Conservation (phyloP, 2,113 vertebrate species). For the Dissostichus mawsoni region DNA sequence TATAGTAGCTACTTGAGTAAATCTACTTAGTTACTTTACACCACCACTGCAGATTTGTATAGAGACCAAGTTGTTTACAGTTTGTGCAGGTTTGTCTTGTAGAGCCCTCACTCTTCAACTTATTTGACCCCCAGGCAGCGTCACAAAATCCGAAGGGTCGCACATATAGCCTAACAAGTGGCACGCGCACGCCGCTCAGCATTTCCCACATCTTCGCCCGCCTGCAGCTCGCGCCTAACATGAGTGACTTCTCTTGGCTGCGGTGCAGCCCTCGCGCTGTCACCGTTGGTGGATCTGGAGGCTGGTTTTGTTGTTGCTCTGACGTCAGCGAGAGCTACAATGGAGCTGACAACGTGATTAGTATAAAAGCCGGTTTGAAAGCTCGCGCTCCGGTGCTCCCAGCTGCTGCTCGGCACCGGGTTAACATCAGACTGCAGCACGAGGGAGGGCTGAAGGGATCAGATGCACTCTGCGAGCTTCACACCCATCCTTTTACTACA, state of each 20-base stretch:
- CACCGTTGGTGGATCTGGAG: slow-evolving; percentile 54
- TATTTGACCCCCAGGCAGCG: background rate
- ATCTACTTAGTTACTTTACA: too few species aligned
- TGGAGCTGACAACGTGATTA: slow-evolving; percentile 61
- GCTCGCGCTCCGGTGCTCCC: slow-evolving; percentile 24
- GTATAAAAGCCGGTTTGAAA: slow-evolving; percentile 77
- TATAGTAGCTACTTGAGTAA: too few species aligned
- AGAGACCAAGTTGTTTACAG: too few species aligned
- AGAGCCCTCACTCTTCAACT: background rate
- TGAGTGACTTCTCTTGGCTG: slow-evolving; percentile 43
- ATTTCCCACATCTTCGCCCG: background rate
- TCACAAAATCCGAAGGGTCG: background rate
- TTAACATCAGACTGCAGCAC: background rate
- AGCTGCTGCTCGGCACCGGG: slow-evolving; percentile 24
- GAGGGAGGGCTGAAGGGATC: slow-evolving; percentile 24
- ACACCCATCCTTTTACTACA: slow-evolving; percentile 39
- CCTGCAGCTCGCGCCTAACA: slow-evolving; percentile 25
- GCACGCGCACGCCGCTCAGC: slow-evolving; percentile 2
- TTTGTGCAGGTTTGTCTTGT: background rate
- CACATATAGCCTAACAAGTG: background rate
- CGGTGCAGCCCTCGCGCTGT: slow-evolving; percentile 46
- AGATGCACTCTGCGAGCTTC: slow-evolving; percentile 60
- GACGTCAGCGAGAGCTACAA: slow-evolving; percentile 77
- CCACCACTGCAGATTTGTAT: too few species aligned
- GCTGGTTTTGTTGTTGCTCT: slow-evolving; percentile 71